A percentile compares a stretch with the other conserved stretches of the same genome.
These are phyloP conservation scores for Acrocyrtus sp. DNA, from an alignment of 2,888 invertebrate genomes.

Conservation along the genomic window DNA sequence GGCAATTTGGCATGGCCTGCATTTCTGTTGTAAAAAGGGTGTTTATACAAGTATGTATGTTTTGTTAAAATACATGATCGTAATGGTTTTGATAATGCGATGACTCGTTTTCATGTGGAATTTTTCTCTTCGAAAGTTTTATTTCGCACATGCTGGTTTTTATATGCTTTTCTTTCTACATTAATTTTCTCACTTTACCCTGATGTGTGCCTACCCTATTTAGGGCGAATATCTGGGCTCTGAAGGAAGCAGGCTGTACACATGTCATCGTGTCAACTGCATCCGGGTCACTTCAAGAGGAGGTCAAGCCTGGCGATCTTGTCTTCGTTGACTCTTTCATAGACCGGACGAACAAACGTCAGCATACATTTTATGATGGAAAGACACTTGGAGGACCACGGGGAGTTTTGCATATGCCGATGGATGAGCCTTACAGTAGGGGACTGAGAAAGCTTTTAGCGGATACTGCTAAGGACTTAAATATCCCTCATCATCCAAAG, in stretches of 20 bases:
- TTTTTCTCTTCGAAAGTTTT: too few species aligned
- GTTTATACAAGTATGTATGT: too few species aligned
- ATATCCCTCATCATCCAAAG: slow-evolving; percentile 70
- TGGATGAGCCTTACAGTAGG: slow-evolving; percentile 86
- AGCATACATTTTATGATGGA: slow-evolving; percentile 89
- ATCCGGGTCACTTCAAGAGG: slow-evolving; percentile 89
- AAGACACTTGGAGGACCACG: slow-evolving; percentile 64
- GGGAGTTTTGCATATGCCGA: slow-evolving; percentile 90
- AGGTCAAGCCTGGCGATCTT: slow-evolving; percentile 87
- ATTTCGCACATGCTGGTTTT: too few species aligned
- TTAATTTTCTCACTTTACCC: too few species aligned
- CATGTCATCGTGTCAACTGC: slow-evolving; percentile 95
- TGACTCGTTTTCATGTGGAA: too few species aligned
- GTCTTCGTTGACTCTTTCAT: slow-evolving; percentile 82
- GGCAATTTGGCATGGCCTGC: too few species aligned
- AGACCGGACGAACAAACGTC: slow-evolving; percentile 72
- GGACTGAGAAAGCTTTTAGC: slow-evolving; percentile 76
- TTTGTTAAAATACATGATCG: too few species aligned
- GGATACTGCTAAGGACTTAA: slow-evolving; percentile 74
- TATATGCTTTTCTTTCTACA: too few species aligned
- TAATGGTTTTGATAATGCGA: too few species aligned
- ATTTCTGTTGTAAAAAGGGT: too few species aligned
- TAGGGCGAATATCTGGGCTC: slow-evolving; percentile 95
- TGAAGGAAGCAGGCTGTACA: slow-evolving; percentile 87
- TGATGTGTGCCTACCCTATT: too few species aligned